Base-by-base conservation (phyloP, 2,113 vertebrate species). In the Notiomystis cincta region DNA sequence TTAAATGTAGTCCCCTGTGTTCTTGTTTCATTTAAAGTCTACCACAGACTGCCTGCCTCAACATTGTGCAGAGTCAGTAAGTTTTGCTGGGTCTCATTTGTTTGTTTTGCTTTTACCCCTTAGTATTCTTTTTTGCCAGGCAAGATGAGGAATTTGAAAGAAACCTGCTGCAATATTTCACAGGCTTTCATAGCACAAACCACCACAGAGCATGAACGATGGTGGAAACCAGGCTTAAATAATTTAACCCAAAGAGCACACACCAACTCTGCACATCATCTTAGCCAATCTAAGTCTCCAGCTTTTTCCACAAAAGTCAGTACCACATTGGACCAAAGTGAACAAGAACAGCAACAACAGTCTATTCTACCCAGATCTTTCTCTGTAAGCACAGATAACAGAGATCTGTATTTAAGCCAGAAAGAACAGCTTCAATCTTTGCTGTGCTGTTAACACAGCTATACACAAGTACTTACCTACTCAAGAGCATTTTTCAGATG, bases 21-120 rank as follows among this genome's bases (percentile, higher is more conserved):
- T 90, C 88, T 93, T 90, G 35, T 92, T 93, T 94, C 80, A 93
- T 89, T 94, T 96, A 64, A 92, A 89, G 45, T 72, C 79, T 94
- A 31, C 71, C 50, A 85, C 70, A 84, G 71, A 33, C 67, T 61
- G 40, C 64, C 82, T 37, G 61, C 40, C 45, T 76, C 44, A 89
- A 93, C 44, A 57, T 37, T 50, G n/a, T 78, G 77, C 69, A 75
- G 42, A 67, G 42, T 81, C 82, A 67, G 76, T 71, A 93, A 91
- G 57, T 78, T 95, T 84, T 64, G 48, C 37, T 1, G 13, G 83
- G 79, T 33, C 65, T 85, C 76, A 47, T 50, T 66, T 71, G 24
- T 91, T 91, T 91, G 38, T 77, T 80, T 88, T 72, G 37, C 3
- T 89, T 85, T 80, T 89, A 75, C 13, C 38, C 56, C 25, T 87